Evolutionary conservation across 2,797 vertebrate genomes (phyloP).

Genomic region (Emydoidea blandingii): DNA sequence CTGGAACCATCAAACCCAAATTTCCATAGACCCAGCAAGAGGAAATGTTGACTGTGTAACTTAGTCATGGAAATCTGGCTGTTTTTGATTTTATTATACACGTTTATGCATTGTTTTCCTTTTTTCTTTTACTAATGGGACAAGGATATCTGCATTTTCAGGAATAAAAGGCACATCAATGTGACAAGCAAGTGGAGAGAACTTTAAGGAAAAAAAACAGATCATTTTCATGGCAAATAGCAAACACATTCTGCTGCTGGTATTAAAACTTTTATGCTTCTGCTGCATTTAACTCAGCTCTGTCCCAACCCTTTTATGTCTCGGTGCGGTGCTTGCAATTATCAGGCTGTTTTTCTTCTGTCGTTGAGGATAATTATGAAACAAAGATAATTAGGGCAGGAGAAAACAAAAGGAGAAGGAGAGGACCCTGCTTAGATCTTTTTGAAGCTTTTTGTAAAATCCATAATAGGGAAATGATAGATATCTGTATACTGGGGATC

Average conservation of each 20-base stretch:
- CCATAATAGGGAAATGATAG: constrained; percentile 94
- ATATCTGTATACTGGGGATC: constrained; percentile 88
- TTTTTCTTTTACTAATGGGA: not conserved
- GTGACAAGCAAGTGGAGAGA: constrained; percentile 38
- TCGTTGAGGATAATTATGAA: constrained; percentile 75
- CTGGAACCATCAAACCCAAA: constrained; percentile 4
- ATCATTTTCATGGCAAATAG: not conserved
- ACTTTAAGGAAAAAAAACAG: constrained; percentile 15
- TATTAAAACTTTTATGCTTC: not conserved
- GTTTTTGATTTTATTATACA: constrained; percentile 46
- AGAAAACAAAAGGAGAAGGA: constrained; percentile 85
- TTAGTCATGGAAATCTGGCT: constrained; percentile 18
- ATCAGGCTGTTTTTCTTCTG: constrained; percentile 63
- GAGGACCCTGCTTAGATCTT: constrained; percentile 90
- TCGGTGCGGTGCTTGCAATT: constrained; percentile 11
- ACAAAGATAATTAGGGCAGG: constrained; percentile 77
- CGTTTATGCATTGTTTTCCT: constrained; percentile 33
- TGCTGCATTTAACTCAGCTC: constrained; percentile 12
- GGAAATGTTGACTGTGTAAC: not conserved
- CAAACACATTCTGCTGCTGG: not conserved
- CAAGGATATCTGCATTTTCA: constrained; percentile 48
- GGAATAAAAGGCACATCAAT: not conserved
- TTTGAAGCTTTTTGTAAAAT: constrained; percentile 90
- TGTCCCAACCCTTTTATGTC: constrained; percentile 26
- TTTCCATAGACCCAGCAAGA: constrained; percentile 13